These are phyloP conservation scores for Seladonia tumulorum DNA, from an alignment of 2,888 invertebrate species.

Conservation along the genomic window DNA sequence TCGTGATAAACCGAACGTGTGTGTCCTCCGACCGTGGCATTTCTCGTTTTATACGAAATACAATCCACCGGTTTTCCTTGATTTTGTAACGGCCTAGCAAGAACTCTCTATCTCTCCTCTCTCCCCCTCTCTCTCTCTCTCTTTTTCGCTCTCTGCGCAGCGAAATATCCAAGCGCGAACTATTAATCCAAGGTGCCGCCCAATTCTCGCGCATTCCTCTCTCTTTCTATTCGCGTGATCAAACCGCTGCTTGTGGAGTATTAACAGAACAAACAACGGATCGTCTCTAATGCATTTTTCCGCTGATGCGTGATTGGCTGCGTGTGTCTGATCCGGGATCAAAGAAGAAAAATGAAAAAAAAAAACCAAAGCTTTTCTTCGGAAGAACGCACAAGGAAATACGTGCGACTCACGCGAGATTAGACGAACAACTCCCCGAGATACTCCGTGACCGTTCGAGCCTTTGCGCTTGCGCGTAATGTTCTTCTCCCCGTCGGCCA, in stretches of 20 bases:
- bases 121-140: background rate
- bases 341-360: conserved; percentile 30
- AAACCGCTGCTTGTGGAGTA: conserved; percentile 50
- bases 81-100: conserved; percentile 49
- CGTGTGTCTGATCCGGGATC: conserved; percentile 55
- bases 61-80: conserved; percentile 47
- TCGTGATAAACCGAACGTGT: conserved; percentile 36
- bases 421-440: conserved; percentile 82
- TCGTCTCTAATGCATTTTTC: conserved; percentile 54
- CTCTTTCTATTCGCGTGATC: conserved; percentile 35
- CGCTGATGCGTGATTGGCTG: conserved; percentile 48
- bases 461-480: conserved; percentile 78
- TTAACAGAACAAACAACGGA: conserved; percentile 57
- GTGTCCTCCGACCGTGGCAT: conserved; percentile 22
- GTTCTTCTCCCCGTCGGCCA: conserved; percentile 58
- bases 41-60: conserved; percentile 33
- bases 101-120: conserved; percentile 30
- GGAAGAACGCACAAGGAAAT: conserved; percentile 68
- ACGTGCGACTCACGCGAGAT: conserved; percentile 83
- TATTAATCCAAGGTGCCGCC: conserved; percentile 47
- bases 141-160: conserved; percentile 28
- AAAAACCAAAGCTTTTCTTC: conserved; percentile 52
- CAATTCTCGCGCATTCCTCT: conserved; percentile 52
- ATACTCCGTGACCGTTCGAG: conserved; percentile 67
- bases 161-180: conserved; percentile 59